These are phyloP conservation scores for Castor canadensis DNA, from an alignment of 2,113 vertebrate species.

Conservation along the genomic window DNA sequence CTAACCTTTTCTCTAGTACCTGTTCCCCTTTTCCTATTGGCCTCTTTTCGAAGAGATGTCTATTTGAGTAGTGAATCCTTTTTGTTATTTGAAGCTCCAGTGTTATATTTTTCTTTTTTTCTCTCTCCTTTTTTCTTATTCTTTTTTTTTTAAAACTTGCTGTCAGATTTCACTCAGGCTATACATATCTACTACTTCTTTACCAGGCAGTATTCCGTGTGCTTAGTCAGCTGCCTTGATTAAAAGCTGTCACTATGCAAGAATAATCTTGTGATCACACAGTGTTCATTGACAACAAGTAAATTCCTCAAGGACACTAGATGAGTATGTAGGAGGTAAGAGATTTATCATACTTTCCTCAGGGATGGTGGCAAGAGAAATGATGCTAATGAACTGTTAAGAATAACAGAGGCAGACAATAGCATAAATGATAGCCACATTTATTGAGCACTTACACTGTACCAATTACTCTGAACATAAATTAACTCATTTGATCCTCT, in stretches of 20 bases:
- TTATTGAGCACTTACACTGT: neutral
- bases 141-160: neutral
- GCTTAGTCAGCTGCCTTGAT: neutral
- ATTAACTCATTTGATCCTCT: conserved; percentile 21
- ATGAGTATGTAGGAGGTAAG: neutral
- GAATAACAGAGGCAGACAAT: neutral
- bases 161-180: neutral
- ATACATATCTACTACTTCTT: neutral
- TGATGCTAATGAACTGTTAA: neutral
- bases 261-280: neutral
- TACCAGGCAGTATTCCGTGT: neutral
- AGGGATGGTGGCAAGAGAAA: neutral
- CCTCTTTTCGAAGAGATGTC: neutral
- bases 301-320: neutral
- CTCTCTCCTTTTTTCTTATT: neutral
- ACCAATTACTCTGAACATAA: neutral
- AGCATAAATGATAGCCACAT: neutral
- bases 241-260: neutral
- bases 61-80: neutral
- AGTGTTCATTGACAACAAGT: neutral
- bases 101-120: neutral
- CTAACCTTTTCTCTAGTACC: no score
- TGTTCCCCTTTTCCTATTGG: neutral
- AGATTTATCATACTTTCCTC: neutral
- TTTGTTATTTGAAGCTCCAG: neutral